Evolutionary conservation across 2,888 invertebrate species (phyloP).

Genomic region (Agrilus biguttatus): DNA sequence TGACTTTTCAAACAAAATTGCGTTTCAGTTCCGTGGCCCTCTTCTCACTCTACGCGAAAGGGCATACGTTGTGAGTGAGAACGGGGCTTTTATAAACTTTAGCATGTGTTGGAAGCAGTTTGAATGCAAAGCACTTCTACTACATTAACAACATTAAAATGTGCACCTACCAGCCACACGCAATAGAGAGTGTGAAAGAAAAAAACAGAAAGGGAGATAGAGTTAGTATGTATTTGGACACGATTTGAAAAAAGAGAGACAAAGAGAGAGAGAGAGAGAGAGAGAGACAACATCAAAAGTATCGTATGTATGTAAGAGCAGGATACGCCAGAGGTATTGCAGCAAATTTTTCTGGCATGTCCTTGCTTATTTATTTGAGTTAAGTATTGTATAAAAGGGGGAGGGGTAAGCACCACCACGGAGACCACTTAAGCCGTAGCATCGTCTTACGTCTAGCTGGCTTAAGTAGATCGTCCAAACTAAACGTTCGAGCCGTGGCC

Average conservation of each 20-base stretch:
- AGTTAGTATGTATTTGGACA: slow-evolving; percentile 9
- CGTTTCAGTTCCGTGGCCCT: too few relatives aligned
- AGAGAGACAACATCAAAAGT: slow-evolving; percentile 3
- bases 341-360: background rate
- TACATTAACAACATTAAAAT: slow-evolving; percentile 11
- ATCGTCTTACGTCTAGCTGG: slow-evolving; percentile 64
- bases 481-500: slow-evolving; percentile 67
- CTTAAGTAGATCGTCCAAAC: slow-evolving; percentile 79
- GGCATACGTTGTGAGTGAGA: too few relatives aligned
- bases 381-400: slow-evolving; percentile 4
- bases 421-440: slow-evolving; percentile 13
- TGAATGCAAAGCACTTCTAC: too few relatives aligned
- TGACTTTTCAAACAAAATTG: background rate
- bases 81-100: too few relatives aligned
- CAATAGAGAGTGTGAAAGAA: slow-evolving; percentile 24
- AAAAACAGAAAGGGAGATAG: slow-evolving; percentile 7
- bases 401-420: slow-evolving; percentile 11
- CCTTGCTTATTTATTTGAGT: slow-evolving; percentile 1
- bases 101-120: too few relatives aligned
- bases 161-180: slow-evolving; percentile 37
- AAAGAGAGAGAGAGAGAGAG: slow-evolving; percentile 13
- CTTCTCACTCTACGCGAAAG: too few relatives aligned
- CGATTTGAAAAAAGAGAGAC: slow-evolving; percentile 6
- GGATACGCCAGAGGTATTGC: background rate
- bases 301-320: background rate